Base-by-base conservation (phyloP, 2,797 vertebrate genomes). In the Agapornis canus region DNA sequence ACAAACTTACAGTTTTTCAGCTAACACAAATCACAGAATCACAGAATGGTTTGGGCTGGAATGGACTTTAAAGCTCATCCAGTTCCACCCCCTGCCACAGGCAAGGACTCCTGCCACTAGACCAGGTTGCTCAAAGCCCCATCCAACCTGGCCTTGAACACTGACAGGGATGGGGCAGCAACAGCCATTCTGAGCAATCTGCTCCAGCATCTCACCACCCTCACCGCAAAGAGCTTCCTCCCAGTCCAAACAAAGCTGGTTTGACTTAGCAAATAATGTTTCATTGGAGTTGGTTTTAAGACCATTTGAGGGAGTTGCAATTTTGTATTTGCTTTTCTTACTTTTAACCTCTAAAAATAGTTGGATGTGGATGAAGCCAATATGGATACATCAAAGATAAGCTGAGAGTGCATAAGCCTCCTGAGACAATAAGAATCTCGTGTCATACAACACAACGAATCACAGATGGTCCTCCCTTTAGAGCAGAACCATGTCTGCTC, bases 401-500 rank as follows among this genome's bases (percentile, higher is more conserved):
- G 29, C 64, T 87, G 49, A 48, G 51, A 39, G 60, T 10, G 11
- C n/a, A 35, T 49, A 82, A n/a, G 56, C 11, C 51, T 61, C 51
- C 63, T 9, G 39, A 85, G 39, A 57, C 42, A 82, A 29, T 54
- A 79, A 57, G 63, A 80, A 21, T 4, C 23, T 35, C 10, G 9
- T 18, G 31, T 40, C 10, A 1, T 16, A 64, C 0, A 2, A 61
- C 32, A 57, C 0, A 0, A 69, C 18, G 26, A 76, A 65, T 31
- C 42, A 60, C 52, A 19, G 17, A 40, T 2, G 13, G 11, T 15
- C 27, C 65, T 68, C 51, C 31, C n/a, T 12, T 45, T 5, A 47
- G 20, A 73, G 60, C n/a, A 65, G 13, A 81, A 37, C 7, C 29
- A n/a, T 23, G 20, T 22, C 63, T 70, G 43, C 37, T 54, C 26